These are phyloP conservation scores for Seira sanloemensis DNA, from an alignment of 2,888 invertebrate species.

Conservation along the genomic window DNA sequence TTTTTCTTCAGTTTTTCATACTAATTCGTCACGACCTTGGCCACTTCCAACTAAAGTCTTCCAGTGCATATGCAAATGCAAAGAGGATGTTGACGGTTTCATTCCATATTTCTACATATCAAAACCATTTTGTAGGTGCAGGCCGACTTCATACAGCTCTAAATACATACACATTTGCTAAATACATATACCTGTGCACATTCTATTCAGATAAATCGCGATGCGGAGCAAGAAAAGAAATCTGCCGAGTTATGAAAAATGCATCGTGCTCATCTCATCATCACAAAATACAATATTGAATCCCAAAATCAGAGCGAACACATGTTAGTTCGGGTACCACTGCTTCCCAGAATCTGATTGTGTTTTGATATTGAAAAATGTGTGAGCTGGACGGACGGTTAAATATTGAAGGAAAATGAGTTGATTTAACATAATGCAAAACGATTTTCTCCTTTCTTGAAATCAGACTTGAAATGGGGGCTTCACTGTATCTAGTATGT, in stretches of 20 bases:
- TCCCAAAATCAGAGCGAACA: background rate
- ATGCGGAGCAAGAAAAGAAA: background rate
- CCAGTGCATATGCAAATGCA: background rate
- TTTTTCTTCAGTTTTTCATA: background rate
- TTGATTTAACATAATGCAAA: background rate
- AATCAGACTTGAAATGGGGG: background rate
- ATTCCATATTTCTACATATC: background rate
- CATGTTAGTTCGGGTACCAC: background rate
- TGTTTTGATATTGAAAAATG: too few species aligned
- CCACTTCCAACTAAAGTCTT: constrained; percentile 48
- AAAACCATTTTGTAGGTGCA: background rate
- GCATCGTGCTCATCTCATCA: background rate
- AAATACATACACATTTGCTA: background rate
- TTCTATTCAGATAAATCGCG: background rate
- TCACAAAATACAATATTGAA: too few species aligned
- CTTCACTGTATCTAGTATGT: background rate
- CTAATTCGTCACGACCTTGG: constrained; percentile 53
- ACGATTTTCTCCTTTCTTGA: background rate
- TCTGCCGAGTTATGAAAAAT: background rate
- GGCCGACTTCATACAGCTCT: background rate
- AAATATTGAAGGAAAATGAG: background rate
- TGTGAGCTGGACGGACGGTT: background rate
- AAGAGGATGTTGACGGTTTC: background rate
- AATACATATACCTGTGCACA: background rate
- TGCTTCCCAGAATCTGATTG: background rate